Conservation (phyloP, 2,888 invertebrate genomes). For the Diabrotica balteata region DNA sequence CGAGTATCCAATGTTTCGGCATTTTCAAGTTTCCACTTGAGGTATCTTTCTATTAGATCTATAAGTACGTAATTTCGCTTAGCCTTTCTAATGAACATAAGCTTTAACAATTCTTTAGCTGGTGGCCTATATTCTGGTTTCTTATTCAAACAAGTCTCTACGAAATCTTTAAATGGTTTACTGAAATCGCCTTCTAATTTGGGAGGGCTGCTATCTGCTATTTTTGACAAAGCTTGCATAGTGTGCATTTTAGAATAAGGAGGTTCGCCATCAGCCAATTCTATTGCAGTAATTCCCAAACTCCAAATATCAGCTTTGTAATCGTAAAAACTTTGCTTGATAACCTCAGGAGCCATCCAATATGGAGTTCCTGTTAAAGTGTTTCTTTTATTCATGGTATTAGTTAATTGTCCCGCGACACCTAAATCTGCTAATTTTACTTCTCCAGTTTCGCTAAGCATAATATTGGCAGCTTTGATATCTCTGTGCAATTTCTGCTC, state of each 20-base stretch:
- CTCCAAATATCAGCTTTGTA: conserved; percentile 98
- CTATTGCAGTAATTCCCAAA: conserved; percentile 94
- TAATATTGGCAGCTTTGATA: conserved; percentile 98
- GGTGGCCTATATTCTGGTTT: conserved; percentile 99
- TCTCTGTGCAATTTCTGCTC: conserved; percentile 98
- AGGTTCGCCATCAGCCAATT: conserved; percentile 94
- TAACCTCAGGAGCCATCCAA: conserved; percentile 97
- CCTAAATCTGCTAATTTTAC: conserved; percentile 98
- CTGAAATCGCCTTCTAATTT: conserved; percentile 90
- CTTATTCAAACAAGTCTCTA: conserved; percentile 97
- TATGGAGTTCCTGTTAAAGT: conserved; percentile 95
- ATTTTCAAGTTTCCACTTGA: conserved; percentile 92
- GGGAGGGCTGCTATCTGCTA: conserved; percentile 95
- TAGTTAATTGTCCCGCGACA: conserved; percentile 88
- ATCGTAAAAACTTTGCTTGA: conserved; percentile 95
- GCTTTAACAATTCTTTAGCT: conserved; percentile 95
- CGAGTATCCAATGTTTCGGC: conserved; percentile 92
- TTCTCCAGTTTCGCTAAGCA: conserved; percentile 97
- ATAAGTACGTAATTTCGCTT: conserved; percentile 98
- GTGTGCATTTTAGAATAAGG: conserved; percentile 97
- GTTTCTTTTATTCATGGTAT: conserved; percentile 90
- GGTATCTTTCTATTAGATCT: conserved; percentile 97
- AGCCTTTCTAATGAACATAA: conserved; percentile 95
- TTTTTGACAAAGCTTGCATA: conserved; percentile 93
- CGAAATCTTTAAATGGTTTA: conserved; percentile 94